A percentile compares a stretch with the other conserved stretches of the same genome.
Evolutionary conservation across 2,113 vertebrate genomes (phyloP).

Genomic region (Psilopogon haemacephalus): DNA sequence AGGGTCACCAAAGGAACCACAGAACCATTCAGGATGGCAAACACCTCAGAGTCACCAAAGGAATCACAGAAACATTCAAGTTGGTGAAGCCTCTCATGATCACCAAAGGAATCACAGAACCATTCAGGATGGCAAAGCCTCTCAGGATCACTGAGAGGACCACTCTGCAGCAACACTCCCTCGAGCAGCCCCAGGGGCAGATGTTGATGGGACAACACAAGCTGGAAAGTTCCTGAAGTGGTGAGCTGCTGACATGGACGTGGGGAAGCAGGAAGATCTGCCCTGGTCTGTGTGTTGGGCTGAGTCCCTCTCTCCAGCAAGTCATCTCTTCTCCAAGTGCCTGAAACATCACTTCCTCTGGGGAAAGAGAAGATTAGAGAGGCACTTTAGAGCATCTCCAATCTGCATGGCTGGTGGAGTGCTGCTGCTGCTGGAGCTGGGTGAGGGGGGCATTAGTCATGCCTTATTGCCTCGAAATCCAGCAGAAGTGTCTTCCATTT

Average conservation of each 20-base stretch:
- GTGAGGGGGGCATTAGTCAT: neutral
- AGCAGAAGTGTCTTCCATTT: neutral
- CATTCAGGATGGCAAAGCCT: too few relatives aligned
- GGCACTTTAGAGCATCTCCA: neutral
- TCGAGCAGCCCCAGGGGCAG: neutral
- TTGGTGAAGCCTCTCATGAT: too few relatives aligned
- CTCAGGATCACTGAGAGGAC: too few relatives aligned
- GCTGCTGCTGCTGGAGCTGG: neutral
- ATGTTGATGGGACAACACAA: neutral
- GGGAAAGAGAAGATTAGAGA: neutral
- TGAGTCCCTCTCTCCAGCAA: neutral
- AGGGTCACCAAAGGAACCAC: too few relatives aligned
- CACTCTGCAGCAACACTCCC: neutral
- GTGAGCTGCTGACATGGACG: neutral
- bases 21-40: too few relatives aligned
- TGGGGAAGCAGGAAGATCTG: neutral
- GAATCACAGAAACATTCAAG: too few relatives aligned
- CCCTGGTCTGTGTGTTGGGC: neutral
- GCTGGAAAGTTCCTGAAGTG: neutral
- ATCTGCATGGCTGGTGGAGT: neutral
- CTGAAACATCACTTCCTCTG: neutral
- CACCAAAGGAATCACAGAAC: too few relatives aligned
- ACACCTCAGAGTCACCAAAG: too few relatives aligned
- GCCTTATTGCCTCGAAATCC: slow-evolving; percentile 26
- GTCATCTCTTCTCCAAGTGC: neutral